Percentiles rank a stretch among this genome's conserved stretches.
These are phyloP conservation scores for Ailurus styani DNA, from an alignment of 2,113 vertebrate species.

Conservation along the genomic window DNA sequence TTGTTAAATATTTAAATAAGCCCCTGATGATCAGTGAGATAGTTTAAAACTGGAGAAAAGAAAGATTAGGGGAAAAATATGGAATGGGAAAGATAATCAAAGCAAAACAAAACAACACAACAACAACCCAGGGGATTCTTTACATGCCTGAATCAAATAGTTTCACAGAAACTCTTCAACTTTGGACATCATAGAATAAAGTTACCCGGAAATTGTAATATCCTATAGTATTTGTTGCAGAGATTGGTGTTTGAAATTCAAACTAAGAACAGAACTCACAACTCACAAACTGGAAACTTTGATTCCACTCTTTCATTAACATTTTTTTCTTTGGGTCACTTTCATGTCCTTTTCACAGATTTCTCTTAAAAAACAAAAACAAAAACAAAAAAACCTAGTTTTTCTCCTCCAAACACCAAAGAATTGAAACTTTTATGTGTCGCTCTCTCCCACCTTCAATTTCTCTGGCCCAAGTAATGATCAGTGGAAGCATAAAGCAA, in stretches of 20 bases:
- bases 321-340: not conserved
- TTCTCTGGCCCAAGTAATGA: not conserved
- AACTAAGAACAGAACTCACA: not conserved
- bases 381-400: not conserved
- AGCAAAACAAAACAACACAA: not conserved
- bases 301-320: not conserved
- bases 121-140: not conserved
- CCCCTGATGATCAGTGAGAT: not conserved
- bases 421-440: not conserved
- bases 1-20: slow-evolving; percentile 72
- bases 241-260: not conserved
- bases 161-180: not conserved
- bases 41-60: not conserved
- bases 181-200: not conserved
- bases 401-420: not conserved
- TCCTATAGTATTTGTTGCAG: not conserved
- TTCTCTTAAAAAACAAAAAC: not conserved
- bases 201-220: not conserved
- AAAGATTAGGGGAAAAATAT: not conserved
- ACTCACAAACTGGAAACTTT: no score
- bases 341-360: not conserved
- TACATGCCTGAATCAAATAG: not conserved
- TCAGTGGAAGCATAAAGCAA: not conserved
- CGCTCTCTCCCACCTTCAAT: not conserved
- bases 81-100: not conserved